Conservation (phyloP, 2,888 invertebrate genomes). For the Heliconius erato region DNA sequence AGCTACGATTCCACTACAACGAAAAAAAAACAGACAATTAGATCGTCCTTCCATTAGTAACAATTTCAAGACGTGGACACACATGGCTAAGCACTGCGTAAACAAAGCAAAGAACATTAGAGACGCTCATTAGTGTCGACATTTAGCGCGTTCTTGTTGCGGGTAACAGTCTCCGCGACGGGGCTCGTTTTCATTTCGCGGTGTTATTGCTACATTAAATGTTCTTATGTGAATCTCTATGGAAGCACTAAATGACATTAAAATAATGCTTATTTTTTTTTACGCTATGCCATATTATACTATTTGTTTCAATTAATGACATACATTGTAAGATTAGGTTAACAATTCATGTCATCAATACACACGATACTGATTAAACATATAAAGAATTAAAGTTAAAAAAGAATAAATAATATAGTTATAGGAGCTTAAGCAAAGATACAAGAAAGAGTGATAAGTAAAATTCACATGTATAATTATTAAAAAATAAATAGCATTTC, state of each 20-base stretch:
- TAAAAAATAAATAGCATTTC: background rate
- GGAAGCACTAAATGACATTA: background rate
- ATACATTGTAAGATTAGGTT: background rate
- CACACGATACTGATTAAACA: background rate
- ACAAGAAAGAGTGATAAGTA: background rate
- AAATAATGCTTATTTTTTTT: background rate
- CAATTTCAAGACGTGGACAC: slow-evolving; percentile 28
- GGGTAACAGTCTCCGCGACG: slow-evolving; percentile 26
- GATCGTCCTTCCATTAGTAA: background rate
- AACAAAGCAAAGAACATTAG: slow-evolving; percentile 29
- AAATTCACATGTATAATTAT: background rate
- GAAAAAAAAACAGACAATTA: background rate
- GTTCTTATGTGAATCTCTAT: slow-evolving; percentile 4
- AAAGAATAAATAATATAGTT: background rate
- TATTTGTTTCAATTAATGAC: background rate
- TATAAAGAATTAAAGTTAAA: background rate
- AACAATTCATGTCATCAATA: background rate
- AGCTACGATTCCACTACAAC: background rate
- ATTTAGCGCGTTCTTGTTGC: slow-evolving; percentile 19
- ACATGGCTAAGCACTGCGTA: slow-evolving; percentile 23
- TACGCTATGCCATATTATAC: background rate
- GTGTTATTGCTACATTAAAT: slow-evolving; percentile 28
- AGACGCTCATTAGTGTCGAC: slow-evolving; percentile 30
- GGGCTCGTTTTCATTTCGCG: slow-evolving; percentile 24
- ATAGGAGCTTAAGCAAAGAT: background rate